A percentile compares a stretch with the other conserved stretches of the same genome.
phyloP scores from a whole-genome alignment of 2,888 invertebrate species.

The Tipula vernalis region DNA sequence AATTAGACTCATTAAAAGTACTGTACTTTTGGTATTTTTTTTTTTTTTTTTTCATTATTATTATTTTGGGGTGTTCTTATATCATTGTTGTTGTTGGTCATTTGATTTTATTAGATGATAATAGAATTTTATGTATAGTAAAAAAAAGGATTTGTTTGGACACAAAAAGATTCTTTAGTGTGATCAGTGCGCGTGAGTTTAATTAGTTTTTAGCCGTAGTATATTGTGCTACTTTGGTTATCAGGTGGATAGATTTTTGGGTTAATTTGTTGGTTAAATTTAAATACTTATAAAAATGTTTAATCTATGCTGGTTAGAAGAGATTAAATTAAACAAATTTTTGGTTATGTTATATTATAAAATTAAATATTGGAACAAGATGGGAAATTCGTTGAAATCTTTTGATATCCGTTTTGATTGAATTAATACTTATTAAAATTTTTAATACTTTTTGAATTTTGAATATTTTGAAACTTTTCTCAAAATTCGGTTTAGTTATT shows the following conservation, averaged over 20 bases:
- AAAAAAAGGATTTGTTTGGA: not conserved
- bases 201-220: not conserved
- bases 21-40: not conserved
- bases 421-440: too few relatives aligned
- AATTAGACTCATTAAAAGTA: not conserved
- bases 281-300: not conserved
- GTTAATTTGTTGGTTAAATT: not conserved
- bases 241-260: not conserved
- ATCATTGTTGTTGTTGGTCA: not conserved
- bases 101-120: conserved; percentile 4
- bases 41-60: too few relatives aligned
- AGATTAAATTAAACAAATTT: not conserved
- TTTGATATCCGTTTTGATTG: not conserved
- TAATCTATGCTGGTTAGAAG: not conserved
- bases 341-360: not conserved
- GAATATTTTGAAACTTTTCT: too few relatives aligned
- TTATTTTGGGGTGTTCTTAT: not conserved
- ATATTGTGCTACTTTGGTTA: not conserved
- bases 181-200: not conserved
- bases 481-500: too few relatives aligned
- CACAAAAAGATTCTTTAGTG: not conserved
- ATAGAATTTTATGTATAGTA: not conserved
- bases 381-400: not conserved
- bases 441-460: too few relatives aligned
- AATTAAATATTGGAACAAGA: not conserved